Conservation (phyloP, 2,888 invertebrate genomes). For the Emmelina monodactyla region DNA sequence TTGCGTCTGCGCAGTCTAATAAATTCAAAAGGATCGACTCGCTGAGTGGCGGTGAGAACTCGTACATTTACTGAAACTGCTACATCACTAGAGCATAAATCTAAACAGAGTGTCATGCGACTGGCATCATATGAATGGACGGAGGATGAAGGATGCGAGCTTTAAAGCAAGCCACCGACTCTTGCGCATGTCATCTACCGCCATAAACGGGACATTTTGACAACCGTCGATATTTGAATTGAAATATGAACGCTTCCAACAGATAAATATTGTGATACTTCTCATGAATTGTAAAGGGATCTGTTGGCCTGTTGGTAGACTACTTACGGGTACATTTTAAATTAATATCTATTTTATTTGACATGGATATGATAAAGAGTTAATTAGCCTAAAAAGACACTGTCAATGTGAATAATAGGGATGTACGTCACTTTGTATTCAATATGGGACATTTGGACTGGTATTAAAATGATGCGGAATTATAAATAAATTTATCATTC, state of each 20-base stretch:
- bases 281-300: neutral
- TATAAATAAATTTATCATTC: conserved; percentile 41
- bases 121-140: conserved; percentile 36
- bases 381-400: too few relatives aligned
- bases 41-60: conserved; percentile 51
- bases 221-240: conserved; percentile 52
- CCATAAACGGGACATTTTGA: conserved; percentile 48
- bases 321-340: too few relatives aligned
- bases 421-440: conserved; percentile 1
- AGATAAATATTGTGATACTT: conserved; percentile 5
- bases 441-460: conserved; percentile 5
- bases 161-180: conserved; percentile 27
- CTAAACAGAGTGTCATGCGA: conserved; percentile 46
- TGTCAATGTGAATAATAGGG: too few relatives aligned
- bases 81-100: conserved; percentile 51
- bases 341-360: too few relatives aligned
- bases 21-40: conserved; percentile 57
- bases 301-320: neutral
- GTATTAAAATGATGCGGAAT: conserved; percentile 10
- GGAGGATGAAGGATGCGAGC: conserved; percentile 44
- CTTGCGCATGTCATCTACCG: conserved; percentile 28
- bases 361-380: neutral
- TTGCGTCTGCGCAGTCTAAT: too few relatives aligned
- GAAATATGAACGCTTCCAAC: conserved; percentile 48
- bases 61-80: conserved; percentile 57